Evolutionary conservation across 2,113 vertebrate genomes (phyloP), one percentile per base, ranked within the genome.

Genomic region (Cottus gobio): DNA sequence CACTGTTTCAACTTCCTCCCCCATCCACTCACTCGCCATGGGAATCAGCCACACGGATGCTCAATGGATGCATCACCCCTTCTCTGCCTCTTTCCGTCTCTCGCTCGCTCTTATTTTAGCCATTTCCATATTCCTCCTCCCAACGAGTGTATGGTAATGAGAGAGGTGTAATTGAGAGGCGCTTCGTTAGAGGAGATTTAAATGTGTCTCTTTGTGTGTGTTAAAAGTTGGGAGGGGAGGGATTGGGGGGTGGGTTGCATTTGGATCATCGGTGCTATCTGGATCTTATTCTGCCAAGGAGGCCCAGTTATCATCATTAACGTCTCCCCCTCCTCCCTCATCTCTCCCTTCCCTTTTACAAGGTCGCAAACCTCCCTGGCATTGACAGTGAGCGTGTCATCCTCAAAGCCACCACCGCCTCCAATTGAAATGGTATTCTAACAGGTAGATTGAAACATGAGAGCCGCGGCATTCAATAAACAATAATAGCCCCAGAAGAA

Each of bases 81-180:
- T 86, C 81, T 76, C 85, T 81, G 70, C 77, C 82, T 84, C 69
- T 66, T 80, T 75, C 62, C 28, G 73, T 37, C 60, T 46, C 71
- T 60, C 77, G 22, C 81, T 68, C 87, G 90, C 57, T 10, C 58
- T 90, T 87, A 82, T 84, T 88, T 84, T 39, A 73, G 16, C 80
- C 80, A 91, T 92, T 93, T 93, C 85, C 91, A 93, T 92, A 93
- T 93, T 93, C 77, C 80, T 92, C 89, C 84, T 88, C 82, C 76
- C 87, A 82, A 88, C 82, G 44, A 85, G 80, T 67, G 76, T 81
- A 93, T 91, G 91, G 79, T 91, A 93, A 93, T 93, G 83, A 80
- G 78, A 84, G 81, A 90, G 87, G 87, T 91, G 92, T 91, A 93
- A 93, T 93, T 92, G 91, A 93, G 91, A 91, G 83, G 75, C 54